A percentile compares a stretch with the other conserved stretches of the same genome.
These are phyloP conservation scores for Toxonevra muliebris DNA, from an alignment of 2,888 invertebrate species.

Conservation along the genomic window DNA sequence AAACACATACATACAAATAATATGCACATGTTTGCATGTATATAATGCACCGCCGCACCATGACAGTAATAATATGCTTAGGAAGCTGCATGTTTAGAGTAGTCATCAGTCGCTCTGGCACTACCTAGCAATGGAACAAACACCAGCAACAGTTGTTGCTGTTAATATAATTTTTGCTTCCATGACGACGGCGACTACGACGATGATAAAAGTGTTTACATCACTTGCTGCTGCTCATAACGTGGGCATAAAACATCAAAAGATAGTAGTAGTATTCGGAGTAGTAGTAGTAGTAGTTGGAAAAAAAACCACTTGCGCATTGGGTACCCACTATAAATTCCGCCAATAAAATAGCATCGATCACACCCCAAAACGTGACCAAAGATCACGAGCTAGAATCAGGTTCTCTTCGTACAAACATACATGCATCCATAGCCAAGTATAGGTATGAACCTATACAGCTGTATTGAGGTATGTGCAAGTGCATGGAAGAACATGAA, in stretches of 20 bases:
- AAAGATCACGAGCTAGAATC: slow-evolving; percentile 53
- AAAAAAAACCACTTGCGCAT: slow-evolving; percentile 3
- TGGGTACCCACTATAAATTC: slow-evolving; percentile 49
- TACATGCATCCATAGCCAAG: slow-evolving; percentile 5
- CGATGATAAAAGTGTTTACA: slow-evolving; percentile 35
- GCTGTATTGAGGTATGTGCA: background rate
- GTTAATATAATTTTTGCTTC: background rate
- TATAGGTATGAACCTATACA: background rate
- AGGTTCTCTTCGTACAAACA: slow-evolving; percentile 37
- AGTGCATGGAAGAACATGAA: background rate
- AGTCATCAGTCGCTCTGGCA: too few species aligned
- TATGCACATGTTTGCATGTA: too few species aligned
- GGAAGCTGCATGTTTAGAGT: background rate
- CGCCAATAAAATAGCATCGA: slow-evolving; percentile 60
- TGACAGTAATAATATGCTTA: slow-evolving; percentile 9
- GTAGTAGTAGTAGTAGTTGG: background rate
- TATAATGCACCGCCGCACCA: background rate
- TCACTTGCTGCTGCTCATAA: slow-evolving; percentile 24
- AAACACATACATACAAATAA: background rate
- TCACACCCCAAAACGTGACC: slow-evolving; percentile 62
- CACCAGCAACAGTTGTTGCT: too few species aligned
- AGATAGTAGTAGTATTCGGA: background rate
- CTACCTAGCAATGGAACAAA: background rate
- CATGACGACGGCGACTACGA: background rate
- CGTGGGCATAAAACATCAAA: background rate